Evolutionary conservation across 2,888 invertebrate genomes (phyloP).

Genomic region (Luperina testacea): DNA sequence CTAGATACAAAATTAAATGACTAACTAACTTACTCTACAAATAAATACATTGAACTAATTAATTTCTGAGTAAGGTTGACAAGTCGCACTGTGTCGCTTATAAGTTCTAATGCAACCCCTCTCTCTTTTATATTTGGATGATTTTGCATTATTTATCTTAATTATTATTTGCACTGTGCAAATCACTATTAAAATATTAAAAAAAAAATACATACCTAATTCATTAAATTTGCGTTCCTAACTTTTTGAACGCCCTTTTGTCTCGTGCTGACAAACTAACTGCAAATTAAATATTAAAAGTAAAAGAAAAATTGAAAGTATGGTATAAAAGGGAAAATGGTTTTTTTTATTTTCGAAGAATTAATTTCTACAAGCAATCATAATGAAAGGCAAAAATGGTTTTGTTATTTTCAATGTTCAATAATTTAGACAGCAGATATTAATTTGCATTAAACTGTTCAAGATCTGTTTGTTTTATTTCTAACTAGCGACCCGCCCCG

Average conservation of each 20-base stretch:
- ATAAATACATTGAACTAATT: neutral
- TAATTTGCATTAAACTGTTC: neutral
- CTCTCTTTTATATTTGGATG: neutral
- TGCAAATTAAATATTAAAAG: neutral
- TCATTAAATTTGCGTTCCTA: neutral
- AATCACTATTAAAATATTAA: neutral
- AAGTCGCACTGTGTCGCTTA: neutral
- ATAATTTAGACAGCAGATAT: neutral
- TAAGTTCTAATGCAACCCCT: neutral
- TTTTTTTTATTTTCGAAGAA: neutral
- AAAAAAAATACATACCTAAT: neutral
- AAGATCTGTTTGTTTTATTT: neutral
- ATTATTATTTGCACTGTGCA: neutral
- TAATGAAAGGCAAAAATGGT: no score
- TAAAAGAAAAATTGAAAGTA: neutral
- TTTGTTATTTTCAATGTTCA: no score
- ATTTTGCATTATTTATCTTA: neutral
- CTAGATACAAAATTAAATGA: no score
- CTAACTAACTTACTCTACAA: no score
- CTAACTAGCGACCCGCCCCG: no score
- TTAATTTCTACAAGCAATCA: no score
- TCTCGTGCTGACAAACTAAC: neutral
- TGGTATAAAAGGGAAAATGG: neutral
- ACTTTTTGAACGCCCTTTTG: neutral
- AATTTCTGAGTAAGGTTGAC: neutral